A percentile compares a stretch with the other conserved stretches of the same genome.
These are phyloP conservation scores for Diorhabda sublineata DNA, from an alignment of 1,140 invertebrate genomes.

Conservation along the genomic window DNA sequence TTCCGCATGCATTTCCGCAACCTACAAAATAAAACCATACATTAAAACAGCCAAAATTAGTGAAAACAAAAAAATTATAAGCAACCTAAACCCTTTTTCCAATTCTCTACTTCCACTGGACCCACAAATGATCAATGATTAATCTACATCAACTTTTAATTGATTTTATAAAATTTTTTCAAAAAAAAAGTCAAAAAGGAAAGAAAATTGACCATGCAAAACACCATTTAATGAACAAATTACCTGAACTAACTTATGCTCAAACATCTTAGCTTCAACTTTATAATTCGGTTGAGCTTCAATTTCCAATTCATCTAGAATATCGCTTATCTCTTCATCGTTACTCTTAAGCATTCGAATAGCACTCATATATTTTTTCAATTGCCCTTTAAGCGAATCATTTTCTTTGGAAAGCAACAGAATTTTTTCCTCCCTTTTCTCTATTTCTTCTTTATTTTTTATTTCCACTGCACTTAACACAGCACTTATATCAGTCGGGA, in stretches of 20 bases:
- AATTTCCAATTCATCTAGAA: conserved; percentile 41
- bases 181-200: too few species aligned
- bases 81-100: too few species aligned
- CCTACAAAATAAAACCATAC: conserved; percentile 49
- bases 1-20: conserved; percentile 94
- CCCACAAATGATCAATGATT: too few species aligned
- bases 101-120: too few species aligned
- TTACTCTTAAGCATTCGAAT: conserved; percentile 76
- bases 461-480: conserved; percentile 42
- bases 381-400: conserved; percentile 79
- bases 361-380: conserved; percentile 85
- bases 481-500: conserved; percentile 44
- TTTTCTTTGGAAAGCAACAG: conserved; percentile 66
- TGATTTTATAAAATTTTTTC: too few species aligned
- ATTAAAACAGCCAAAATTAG: too few species aligned
- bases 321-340: conserved; percentile 44
- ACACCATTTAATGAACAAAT: background rate
- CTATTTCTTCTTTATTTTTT: conserved; percentile 40
- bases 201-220: background rate
- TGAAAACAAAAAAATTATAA: too few species aligned
- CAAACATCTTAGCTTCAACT: conserved; percentile 77
- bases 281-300: conserved; percentile 54
- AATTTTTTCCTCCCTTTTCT: conserved; percentile 38
- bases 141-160: too few species aligned
- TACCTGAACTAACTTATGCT: conserved; percentile 84